Conservation (phyloP, 2,888 invertebrate species). For the Ceramica pisi region DNA sequence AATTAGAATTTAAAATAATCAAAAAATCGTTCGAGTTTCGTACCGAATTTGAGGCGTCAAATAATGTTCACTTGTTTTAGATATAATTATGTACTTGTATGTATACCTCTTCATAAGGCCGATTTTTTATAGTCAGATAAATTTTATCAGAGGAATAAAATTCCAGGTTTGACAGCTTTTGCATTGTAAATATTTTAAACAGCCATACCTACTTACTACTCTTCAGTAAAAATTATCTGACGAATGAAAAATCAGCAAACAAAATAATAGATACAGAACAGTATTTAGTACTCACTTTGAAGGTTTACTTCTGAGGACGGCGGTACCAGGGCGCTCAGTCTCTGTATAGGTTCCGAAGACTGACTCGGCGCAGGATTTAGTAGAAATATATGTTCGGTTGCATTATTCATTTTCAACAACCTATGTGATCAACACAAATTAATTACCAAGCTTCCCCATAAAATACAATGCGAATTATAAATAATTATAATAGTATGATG, state of each 20-base stretch:
- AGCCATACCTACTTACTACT: too few relatives aligned
- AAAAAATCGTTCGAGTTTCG: too few relatives aligned
- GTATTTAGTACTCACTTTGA: slow-evolving; percentile 68
- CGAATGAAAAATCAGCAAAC: too few relatives aligned
- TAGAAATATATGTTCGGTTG: slow-evolving; percentile 73
- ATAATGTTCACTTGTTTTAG: neutral
- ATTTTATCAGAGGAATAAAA: too few relatives aligned
- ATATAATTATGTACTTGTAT: slow-evolving; percentile 1
- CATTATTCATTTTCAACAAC: slow-evolving; percentile 72
- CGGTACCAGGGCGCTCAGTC: slow-evolving; percentile 31
- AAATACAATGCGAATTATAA: neutral
- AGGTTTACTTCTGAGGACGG: slow-evolving; percentile 65
- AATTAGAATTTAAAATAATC: slow-evolving; percentile 6
- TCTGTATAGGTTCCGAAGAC: slow-evolving; percentile 54
- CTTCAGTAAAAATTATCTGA: too few relatives aligned
- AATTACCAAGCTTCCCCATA: neutral
- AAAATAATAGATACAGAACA: too few relatives aligned
- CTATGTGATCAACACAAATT: neutral
- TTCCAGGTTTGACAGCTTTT: too few relatives aligned
- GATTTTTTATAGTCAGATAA: too few relatives aligned
- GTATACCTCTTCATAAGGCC: neutral
- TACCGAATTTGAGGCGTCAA: too few relatives aligned
- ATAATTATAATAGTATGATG: neutral
- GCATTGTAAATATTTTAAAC: too few relatives aligned
- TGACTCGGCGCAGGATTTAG: slow-evolving; percentile 63